phyloP scores from a whole-genome alignment of 2,113 vertebrate genomes.

The Chinchilla lanigera region DNA sequence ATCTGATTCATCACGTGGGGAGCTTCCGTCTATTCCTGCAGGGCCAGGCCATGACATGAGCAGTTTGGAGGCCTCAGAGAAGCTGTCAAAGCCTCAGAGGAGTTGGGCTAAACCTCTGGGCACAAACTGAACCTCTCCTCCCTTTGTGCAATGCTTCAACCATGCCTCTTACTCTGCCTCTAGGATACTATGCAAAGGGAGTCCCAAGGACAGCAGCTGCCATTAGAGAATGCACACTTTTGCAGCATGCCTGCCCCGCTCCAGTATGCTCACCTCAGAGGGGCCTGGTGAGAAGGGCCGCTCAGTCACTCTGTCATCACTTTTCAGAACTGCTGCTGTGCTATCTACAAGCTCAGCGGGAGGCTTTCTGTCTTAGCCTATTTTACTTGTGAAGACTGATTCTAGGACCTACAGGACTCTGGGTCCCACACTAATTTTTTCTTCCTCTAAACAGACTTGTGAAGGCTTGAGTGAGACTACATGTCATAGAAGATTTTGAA shows the following conservation, averaged over 20 bases:
- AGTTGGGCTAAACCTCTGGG: background rate
- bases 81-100: background rate
- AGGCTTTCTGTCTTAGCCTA: conserved; percentile 65
- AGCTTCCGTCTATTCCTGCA: background rate
- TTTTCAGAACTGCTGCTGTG: conserved; percentile 61
- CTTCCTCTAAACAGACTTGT: conserved; percentile 68
- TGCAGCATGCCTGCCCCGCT: background rate
- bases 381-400: conserved; percentile 74
- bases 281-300: conserved; percentile 29
- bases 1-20: background rate
- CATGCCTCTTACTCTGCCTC: background rate
- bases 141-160: background rate
- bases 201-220: background rate
- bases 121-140: background rate
- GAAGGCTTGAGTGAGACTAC: conserved; percentile 60
- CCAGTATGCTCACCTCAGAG: background rate
- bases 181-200: background rate
- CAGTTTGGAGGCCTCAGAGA: background rate
- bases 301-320: conserved; percentile 68
- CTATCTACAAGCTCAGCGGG: conserved; percentile 55
- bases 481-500: conserved; percentile 67
- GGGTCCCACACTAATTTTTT: conserved; percentile 57
- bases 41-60: background rate
- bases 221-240: background rate
- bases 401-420: conserved; percentile 60